Evolutionary conservation across 2,888 invertebrate species (phyloP).

Genomic region (Drosophila niveifrons): DNA sequence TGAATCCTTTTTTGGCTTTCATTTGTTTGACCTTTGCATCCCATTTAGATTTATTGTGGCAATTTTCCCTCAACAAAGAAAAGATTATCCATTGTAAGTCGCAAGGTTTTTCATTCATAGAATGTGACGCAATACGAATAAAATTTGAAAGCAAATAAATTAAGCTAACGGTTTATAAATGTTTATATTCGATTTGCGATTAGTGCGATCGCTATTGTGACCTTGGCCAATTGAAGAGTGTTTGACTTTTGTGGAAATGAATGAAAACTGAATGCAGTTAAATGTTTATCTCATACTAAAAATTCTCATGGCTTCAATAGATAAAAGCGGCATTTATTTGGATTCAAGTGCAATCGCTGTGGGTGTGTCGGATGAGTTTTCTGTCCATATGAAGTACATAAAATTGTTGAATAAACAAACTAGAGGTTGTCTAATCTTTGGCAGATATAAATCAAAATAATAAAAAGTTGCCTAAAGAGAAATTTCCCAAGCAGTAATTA

Average conservation of each 20-base stretch:
- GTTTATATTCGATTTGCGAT: constrained; percentile 50
- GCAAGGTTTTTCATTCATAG: constrained; percentile 30
- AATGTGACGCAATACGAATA: constrained; percentile 47
- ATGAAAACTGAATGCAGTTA: constrained; percentile 16
- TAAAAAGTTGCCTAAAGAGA: background rate
- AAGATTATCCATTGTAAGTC: constrained; percentile 28
- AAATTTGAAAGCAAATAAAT: constrained; percentile 54
- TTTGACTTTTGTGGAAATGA: constrained; percentile 42
- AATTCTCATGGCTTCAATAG: constrained; percentile 8
- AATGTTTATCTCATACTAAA: constrained; percentile 32
- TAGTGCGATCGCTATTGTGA: constrained; percentile 14
- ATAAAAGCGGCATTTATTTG: constrained; percentile 12
- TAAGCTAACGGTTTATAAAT: constrained; percentile 55
- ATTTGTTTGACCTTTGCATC: background rate
- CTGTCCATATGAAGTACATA: background rate
- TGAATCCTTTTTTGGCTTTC: background rate
- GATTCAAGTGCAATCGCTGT: constrained; percentile 28
- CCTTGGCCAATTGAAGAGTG: constrained; percentile 51
- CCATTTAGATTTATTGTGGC: constrained; percentile 22
- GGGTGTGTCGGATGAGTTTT: constrained; percentile 24
- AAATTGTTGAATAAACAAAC: constrained; percentile 10
- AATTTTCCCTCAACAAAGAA: constrained; percentile 32
- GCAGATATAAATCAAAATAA: constrained; percentile 2
- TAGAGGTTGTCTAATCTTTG: background rate
- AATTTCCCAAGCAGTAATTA: too few relatives aligned